phyloP scores from a whole-genome alignment of 2,888 invertebrate genomes.

The Biston stratarius region DNA sequence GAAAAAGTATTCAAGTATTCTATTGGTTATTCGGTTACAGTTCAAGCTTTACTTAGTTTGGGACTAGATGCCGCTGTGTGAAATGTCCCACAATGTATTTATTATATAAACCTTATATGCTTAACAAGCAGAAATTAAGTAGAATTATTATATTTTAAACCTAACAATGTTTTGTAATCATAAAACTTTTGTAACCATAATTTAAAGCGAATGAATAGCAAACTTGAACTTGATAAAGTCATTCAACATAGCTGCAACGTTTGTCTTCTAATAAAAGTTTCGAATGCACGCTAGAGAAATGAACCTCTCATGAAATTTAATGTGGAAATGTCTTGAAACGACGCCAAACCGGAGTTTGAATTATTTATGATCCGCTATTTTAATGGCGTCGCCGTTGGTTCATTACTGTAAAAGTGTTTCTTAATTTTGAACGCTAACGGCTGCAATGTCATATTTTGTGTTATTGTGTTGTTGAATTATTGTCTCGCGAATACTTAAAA shows the following conservation, averaged over 20 bases:
- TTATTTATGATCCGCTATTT: constrained; percentile 84
- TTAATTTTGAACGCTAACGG: constrained; percentile 75
- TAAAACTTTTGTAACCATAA: too few relatives aligned
- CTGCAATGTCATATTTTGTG: constrained; percentile 48
- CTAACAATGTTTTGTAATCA: too few relatives aligned
- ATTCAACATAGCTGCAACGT: background rate
- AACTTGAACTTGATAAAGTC: too few relatives aligned
- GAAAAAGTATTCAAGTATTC: too few relatives aligned
- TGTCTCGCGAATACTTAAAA: constrained; percentile 10
- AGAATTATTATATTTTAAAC: too few relatives aligned
- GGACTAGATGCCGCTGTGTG: too few relatives aligned
- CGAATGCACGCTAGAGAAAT: constrained; percentile 70
- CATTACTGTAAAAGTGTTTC: constrained; percentile 80
- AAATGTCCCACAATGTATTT: too few relatives aligned
- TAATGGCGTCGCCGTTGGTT: constrained; percentile 81
- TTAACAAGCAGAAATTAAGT: too few relatives aligned
- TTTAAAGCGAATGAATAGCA: too few relatives aligned
- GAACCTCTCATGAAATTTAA: constrained; percentile 85
- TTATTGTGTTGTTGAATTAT: constrained; percentile 21
- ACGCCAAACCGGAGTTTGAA: constrained; percentile 83
- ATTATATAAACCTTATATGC: too few relatives aligned
- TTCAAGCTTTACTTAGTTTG: too few relatives aligned
- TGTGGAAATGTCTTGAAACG: constrained; percentile 85
- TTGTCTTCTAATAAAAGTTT: constrained; percentile 9
- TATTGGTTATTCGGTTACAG: too few relatives aligned